Conservation (phyloP, 2,113 vertebrate genomes). For the Boleophthalmus pectinirostris region DNA sequence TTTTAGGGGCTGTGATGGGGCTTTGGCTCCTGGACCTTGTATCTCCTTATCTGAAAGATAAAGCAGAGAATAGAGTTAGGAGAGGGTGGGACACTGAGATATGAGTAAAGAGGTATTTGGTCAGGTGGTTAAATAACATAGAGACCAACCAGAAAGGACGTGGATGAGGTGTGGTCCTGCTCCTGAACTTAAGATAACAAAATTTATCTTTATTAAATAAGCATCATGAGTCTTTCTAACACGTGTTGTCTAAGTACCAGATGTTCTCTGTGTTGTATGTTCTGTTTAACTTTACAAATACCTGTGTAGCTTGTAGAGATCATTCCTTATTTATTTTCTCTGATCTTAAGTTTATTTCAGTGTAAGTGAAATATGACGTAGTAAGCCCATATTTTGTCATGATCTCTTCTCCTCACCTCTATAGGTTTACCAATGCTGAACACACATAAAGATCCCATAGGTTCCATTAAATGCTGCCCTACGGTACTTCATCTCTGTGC, state of each 20-base stretch:
- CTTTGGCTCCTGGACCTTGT: too few relatives aligned
- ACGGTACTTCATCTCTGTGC: constrained; percentile 63
- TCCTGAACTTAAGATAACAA: background rate
- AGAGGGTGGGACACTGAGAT: background rate
- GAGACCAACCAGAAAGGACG: too few relatives aligned
- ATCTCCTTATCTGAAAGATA: too few relatives aligned
- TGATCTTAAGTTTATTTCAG: background rate
- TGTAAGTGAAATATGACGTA: background rate
- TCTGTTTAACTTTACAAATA: background rate
- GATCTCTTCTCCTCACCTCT: background rate
- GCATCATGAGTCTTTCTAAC: too few relatives aligned
- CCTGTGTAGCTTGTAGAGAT: too few relatives aligned
- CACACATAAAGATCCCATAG: constrained; percentile 59
- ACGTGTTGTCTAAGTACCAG: too few relatives aligned
- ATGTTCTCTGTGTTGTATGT: background rate
- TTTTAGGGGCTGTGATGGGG: too few relatives aligned
- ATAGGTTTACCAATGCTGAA: background rate
- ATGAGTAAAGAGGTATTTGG: background rate
- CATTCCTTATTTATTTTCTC: background rate
- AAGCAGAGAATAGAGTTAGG: too few relatives aligned
- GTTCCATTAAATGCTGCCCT: constrained; percentile 76
- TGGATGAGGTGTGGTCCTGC: background rate
- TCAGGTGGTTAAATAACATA: background rate
- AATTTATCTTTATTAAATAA: too few relatives aligned
- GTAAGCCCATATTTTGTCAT: background rate